Base-by-base conservation (phyloP, 2,797 vertebrate species). In the Sebastes nivosus region DNA sequence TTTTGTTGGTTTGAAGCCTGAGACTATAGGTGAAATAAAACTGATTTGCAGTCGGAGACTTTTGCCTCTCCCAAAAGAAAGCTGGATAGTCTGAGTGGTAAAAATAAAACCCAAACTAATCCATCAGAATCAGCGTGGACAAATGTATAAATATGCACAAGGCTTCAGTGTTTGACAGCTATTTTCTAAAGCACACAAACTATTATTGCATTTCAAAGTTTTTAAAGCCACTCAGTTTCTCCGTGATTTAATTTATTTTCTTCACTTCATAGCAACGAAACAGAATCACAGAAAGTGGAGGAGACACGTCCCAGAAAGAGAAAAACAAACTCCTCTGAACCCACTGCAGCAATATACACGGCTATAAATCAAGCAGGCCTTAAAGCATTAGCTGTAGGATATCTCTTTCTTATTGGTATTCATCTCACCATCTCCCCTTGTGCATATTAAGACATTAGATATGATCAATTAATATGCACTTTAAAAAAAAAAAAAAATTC, bases 391-490 rank as follows among this genome's bases (percentile, higher is more conserved):
- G 63, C 72, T 75, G 42, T 34, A 81, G 67, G 82, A 74, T 60
- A 32, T 77, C 67, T 79, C 22, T 66, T 77, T 74, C 58, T 83
- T 68, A 82, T 89, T 91, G 42, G 65, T 82, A 83, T 74, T 83
- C 61, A 67, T 78, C 32, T 77, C 67, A 72, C 61, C 54, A 50
- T 68, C 67, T 54, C 58, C 38, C 72, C 32, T 38, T 63, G 27
- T 66, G 76, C 71, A 67, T 68, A 79, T 81, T 66, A 87, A 81
- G 27, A 25, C 60, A 80, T 84, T 84, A 76, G 57, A 86, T 76
- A 67, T 72, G 73, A 88, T 86, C 81, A 75, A 73, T 87, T 85
- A 90, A 84, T 80, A 68, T 24, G 54, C 70, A 61, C 50, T 75
- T 58, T 34, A 25, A 76, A 82, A 80, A 69, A 42, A 69, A 69